These are phyloP conservation scores for Drosophila pandora DNA, from an alignment of 1,140 invertebrate genomes.

Conservation along the genomic window DNA sequence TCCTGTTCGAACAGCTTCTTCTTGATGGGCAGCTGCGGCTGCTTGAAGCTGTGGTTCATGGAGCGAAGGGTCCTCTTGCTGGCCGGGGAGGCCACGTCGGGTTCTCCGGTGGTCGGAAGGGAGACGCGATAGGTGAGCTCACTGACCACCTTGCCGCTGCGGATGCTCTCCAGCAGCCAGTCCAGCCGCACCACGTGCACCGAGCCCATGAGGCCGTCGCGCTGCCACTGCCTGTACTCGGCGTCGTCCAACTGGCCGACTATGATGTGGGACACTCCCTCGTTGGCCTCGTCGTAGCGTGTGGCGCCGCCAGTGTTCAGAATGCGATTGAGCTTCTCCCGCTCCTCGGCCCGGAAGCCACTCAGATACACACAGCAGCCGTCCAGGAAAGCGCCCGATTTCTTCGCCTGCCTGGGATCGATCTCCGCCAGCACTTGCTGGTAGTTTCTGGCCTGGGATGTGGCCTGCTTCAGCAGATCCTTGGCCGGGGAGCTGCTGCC, in stretches of 20 bases:
- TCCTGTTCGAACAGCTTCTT: constrained; percentile 65
- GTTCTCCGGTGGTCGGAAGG: constrained; percentile 55
- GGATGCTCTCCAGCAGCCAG: constrained; percentile 91
- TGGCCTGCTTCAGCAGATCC: constrained; percentile 63
- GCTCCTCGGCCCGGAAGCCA: constrained; percentile 87
- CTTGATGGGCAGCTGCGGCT: constrained; percentile 61
- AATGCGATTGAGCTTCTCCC: constrained; percentile 91
- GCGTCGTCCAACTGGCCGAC: constrained; percentile 86
- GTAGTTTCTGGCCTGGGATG: constrained; percentile 45
- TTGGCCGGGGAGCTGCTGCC: constrained; percentile 40
- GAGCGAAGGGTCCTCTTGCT: constrained; percentile 85
- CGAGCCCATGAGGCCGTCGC: constrained; percentile 69
- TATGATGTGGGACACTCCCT: constrained; percentile 91
- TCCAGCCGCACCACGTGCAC: constrained; percentile 87
- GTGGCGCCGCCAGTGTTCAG: constrained; percentile 92
- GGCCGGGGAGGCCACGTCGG: constrained; percentile 86
- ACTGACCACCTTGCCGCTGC: constrained; percentile 85
- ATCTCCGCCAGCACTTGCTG: constrained; percentile 85
- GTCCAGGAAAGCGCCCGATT: constrained; percentile 91
- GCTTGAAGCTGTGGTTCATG: constrained; percentile 83
- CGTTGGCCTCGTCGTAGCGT: constrained; percentile 89
- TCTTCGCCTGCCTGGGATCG: constrained; percentile 87
- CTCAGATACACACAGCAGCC: constrained; percentile 90
- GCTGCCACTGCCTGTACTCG: constrained; percentile 70
- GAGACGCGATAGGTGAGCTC: constrained; percentile 85